Evolutionary conservation across 1,140 invertebrate genomes (phyloP).

Genomic region (Ylistrum balloti): DNA sequence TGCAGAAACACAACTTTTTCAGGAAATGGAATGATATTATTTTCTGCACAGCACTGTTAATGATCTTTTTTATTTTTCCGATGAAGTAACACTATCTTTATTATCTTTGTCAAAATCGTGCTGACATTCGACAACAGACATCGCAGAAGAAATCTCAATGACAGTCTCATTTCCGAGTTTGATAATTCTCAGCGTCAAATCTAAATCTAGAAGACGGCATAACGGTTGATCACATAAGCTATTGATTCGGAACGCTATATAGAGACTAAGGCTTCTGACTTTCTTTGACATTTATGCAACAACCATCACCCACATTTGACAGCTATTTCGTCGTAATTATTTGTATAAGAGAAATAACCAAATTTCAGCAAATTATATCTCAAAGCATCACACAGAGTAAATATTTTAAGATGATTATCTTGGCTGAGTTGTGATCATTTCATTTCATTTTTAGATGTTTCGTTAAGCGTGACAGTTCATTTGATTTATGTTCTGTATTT

Average conservation of each 20-base stretch:
- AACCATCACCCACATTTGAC: background rate
- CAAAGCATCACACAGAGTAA: slow-evolving; percentile 5
- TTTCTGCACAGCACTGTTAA: too few relatives aligned
- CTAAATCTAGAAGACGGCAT: background rate
- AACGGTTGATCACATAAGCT: background rate
- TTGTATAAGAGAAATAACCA: background rate
- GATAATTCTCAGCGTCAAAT: background rate
- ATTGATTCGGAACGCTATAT: background rate
- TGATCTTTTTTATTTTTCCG: too few relatives aligned
- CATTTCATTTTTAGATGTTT: background rate
- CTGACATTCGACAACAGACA: background rate
- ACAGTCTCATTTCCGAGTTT: background rate
- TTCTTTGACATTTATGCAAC: background rate
- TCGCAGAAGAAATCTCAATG: background rate
- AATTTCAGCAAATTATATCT: background rate
- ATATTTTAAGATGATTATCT: slow-evolving; percentile 27
- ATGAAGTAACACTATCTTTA: background rate
- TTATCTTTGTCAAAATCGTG: background rate
- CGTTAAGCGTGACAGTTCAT: background rate
- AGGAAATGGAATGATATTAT: too few relatives aligned
- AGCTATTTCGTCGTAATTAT: slow-evolving; percentile 35
- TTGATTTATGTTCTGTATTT: background rate
- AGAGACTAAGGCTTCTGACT: background rate
- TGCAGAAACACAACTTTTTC: too few relatives aligned
- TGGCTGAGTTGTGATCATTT: background rate